These are phyloP conservation scores for Cyanoderma ruficeps DNA, from an alignment of 2,113 vertebrate genomes.

Conservation along the genomic window DNA sequence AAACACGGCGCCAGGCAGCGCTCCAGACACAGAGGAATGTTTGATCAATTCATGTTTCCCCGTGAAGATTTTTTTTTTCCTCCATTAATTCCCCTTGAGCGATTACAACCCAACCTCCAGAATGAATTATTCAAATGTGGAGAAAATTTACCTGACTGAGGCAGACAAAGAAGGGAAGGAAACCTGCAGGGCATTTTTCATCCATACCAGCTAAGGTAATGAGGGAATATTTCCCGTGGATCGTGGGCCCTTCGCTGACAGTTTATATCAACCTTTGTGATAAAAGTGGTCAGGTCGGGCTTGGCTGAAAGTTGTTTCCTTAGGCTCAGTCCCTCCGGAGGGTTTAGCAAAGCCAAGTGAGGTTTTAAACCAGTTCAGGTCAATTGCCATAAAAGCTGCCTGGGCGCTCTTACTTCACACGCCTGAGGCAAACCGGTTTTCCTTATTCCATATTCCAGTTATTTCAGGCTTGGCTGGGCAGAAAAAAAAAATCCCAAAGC, in stretches of 20 bases:
- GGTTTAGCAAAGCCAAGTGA: not conserved
- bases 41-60: not conserved
- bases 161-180: not conserved
- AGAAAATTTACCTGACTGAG: not conserved
- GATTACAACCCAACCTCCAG: not conserved
- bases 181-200: not conserved
- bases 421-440: conserved; percentile 1
- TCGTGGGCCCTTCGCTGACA: not conserved
- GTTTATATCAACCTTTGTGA: not conserved
- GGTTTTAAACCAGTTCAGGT: not conserved
- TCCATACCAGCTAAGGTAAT: not conserved
- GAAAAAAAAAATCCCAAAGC: not conserved
- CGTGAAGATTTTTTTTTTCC: not conserved
- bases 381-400: conserved; percentile 9
- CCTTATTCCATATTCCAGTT: not conserved
- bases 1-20: not conserved
- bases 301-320: not conserved
- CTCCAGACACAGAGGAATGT: not conserved
- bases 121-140: not conserved
- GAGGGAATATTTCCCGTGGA: not conserved
- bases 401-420: not conserved
- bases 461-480: not conserved
- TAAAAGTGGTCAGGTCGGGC: not conserved
- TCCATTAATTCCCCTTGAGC: not conserved
- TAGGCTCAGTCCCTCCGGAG: not conserved